Evolutionary conservation across 37 sponge, comb jelly and placozoan genomes (phyloP).

Genomic region (Crambe crambe): DNA sequence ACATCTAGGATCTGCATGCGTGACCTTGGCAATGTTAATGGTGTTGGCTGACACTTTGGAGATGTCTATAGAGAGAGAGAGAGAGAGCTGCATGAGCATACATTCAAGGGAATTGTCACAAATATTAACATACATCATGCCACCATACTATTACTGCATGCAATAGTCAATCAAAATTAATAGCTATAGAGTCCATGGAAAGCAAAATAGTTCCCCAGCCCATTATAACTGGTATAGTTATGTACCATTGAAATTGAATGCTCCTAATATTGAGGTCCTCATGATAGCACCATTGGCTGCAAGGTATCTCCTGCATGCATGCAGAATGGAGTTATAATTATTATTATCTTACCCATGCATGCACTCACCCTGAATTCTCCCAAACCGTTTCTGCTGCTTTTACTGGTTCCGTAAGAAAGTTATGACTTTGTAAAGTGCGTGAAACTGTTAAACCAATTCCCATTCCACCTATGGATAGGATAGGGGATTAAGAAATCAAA

Average conservation of each 20-base stretch:
- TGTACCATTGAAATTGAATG: constrained; percentile 77
- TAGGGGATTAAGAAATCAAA: background rate
- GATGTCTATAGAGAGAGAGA: constrained; percentile 47
- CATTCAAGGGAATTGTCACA: background rate
- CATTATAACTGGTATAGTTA: too few species aligned
- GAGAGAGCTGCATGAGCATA: background rate
- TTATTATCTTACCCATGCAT: background rate
- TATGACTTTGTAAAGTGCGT: constrained; percentile 21
- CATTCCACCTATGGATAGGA: constrained; percentile 71
- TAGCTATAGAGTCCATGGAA: too few species aligned
- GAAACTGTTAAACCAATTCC: constrained; percentile 80
- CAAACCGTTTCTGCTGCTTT: constrained; percentile 68
- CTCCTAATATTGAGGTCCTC: constrained; percentile 86
- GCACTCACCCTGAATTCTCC: constrained; percentile 79
- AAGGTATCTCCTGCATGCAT: constrained; percentile 63
- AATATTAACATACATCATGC: background rate
- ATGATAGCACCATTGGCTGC: constrained; percentile 95
- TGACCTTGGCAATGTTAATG: constrained; percentile 46
- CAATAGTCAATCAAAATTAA: too few species aligned
- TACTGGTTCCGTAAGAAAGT: constrained; percentile 77
- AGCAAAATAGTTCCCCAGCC: too few species aligned
- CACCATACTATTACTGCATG: background rate
- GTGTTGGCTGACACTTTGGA: constrained; percentile 74
- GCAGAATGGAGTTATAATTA: too few species aligned
- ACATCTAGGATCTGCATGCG: constrained; percentile 94